Base-by-base conservation (phyloP, 2,888 invertebrate genomes). In the Drosophila robusta region DNA sequence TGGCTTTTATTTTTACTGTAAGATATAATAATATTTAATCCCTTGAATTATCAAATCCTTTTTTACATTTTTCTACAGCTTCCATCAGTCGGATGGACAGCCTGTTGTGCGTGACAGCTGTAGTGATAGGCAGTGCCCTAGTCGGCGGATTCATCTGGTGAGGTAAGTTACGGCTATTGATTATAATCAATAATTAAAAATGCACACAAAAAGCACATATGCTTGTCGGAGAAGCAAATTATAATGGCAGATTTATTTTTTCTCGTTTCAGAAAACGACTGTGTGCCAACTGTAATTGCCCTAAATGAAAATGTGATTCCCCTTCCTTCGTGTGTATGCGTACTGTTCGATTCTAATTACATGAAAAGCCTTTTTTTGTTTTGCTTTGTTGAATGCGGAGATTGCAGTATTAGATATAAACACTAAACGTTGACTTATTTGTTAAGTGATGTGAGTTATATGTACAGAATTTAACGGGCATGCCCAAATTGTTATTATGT, bases 141-240 rank as follows among this genome's bases (percentile, higher is more conserved):
- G 69, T 84, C 16, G 88, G 89, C 55, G 78, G 80, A 55, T 72
- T 78, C 49, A 65, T 91, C 50, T 90, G 87, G 89, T 91, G 87
- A 90, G 84, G 90, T 91, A 50, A 81, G 88, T 62, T 5, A 16
- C 16, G n/a, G 2, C 3, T 11, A 39, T 18, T 38, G 18, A 11
- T 22, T 70, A 9, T 26, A 32, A 18, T 18, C 18, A 18, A 18
- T 18, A 18, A 18, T 18, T 18, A 18, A 18, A 18, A 18, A 2
- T 1, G 18, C 34, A 64, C 12, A 51, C 14, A 5, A 16, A 14
- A 32, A 6, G 7, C 4, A 14, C 11, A 46, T 9, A 16, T 36
- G 26, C 9, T 8, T 49, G 12, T 22, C 14, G 45, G 14, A 9
- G 29, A 45, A 49, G 44, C 7, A 34, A 44, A 39, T 47, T 47